These are phyloP conservation scores for Pteromalus puparum DNA, from an alignment of 1,140 invertebrate species.

Conservation along the genomic window DNA sequence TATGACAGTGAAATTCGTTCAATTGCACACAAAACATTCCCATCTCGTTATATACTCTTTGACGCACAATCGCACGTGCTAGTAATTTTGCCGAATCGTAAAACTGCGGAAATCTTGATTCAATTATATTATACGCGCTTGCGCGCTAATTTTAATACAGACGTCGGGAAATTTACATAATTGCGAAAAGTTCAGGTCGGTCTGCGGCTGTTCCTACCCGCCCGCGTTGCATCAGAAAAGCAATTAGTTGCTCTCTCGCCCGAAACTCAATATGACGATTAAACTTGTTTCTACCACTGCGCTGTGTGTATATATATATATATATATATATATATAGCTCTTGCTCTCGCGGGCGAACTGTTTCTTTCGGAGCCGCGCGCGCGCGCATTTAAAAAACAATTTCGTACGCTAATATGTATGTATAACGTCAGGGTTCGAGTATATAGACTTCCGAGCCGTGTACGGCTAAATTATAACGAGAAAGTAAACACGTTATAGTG, in stretches of 20 bases:
- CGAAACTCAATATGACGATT: conserved; percentile 1
- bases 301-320: neutral
- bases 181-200: neutral
- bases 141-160: neutral
- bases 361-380: neutral
- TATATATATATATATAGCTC: too few relatives aligned
- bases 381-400: neutral
- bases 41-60: too few relatives aligned
- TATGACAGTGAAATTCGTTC: too few relatives aligned
- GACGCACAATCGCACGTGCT: too few relatives aligned
- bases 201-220: too few relatives aligned
- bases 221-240: neutral
- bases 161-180: neutral
- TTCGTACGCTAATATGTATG: neutral
- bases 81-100: neutral
- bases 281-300: neutral
- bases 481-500: too few relatives aligned
- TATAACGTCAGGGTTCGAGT: too few relatives aligned
- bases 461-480: too few relatives aligned
- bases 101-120: neutral
- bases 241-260: neutral
- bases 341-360: too few relatives aligned
- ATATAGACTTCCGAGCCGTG: too few relatives aligned
- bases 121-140: neutral
- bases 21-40: neutral